phyloP scores from a whole-genome alignment of 1,140 invertebrate species.

The Macrostomum lignano region DNA sequence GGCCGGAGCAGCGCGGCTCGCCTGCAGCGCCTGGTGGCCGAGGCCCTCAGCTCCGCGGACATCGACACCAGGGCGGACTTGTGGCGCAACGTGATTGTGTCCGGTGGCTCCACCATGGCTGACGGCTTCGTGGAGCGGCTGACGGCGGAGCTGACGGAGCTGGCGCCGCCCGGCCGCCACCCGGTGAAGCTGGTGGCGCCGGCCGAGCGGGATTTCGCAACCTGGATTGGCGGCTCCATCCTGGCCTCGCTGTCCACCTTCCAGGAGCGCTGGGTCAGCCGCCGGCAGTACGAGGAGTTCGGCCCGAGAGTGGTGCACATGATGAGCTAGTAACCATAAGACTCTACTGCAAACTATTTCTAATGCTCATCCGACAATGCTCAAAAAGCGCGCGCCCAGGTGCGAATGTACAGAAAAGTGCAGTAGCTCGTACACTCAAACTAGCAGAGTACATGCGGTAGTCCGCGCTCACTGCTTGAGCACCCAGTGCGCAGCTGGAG shows the following conservation, averaged over 20 bases:
- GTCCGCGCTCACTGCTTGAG: no score
- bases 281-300: conserved; percentile 65
- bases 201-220: not conserved
- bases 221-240: conserved; percentile 7
- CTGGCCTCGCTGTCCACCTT: conserved; percentile 27
- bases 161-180: not conserved
- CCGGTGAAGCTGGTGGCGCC: not conserved
- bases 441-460: no score
- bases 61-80: not conserved
- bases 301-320: conserved; percentile 64
- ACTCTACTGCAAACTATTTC: no score
- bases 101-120: not conserved
- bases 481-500: no score
- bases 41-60: not conserved
- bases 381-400: no score
- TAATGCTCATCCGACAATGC: no score
- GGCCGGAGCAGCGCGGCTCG: no score
- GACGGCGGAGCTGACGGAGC: not conserved
- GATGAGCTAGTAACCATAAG: conserved; percentile 84
- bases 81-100: not conserved
- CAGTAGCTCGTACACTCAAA: no score
- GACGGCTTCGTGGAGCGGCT: not conserved
- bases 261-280: conserved; percentile 43
- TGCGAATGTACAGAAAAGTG: no score
- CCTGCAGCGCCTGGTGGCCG: no score